These are phyloP conservation scores for Drosophila fulvimacula DNA, from an alignment of 2,888 invertebrate species.

Conservation along the genomic window DNA sequence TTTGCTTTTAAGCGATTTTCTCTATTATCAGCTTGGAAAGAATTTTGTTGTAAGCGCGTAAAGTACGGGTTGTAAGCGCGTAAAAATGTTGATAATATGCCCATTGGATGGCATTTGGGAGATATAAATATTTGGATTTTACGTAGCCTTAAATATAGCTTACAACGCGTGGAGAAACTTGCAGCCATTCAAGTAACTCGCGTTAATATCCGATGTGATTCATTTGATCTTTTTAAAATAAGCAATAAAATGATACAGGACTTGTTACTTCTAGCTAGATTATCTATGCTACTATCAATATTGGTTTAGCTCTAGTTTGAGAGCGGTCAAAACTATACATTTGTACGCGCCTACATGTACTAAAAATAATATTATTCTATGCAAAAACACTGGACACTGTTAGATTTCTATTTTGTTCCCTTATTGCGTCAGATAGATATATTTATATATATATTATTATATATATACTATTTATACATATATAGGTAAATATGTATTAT, in stretches of 20 bases:
- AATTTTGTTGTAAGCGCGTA: too few relatives aligned
- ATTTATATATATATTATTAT: constrained; percentile 40
- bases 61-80: constrained; percentile 32
- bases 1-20: constrained; percentile 51
- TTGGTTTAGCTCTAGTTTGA: neutral
- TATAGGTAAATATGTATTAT: constrained; percentile 13
- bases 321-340: neutral
- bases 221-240: constrained; percentile 35
- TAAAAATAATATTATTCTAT: constrained; percentile 2
- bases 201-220: constrained; percentile 65
- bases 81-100: constrained; percentile 43
- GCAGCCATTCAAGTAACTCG: constrained; percentile 85
- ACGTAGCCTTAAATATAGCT: constrained; percentile 41
- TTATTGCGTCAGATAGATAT: constrained; percentile 78
- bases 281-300: neutral
- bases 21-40: too few relatives aligned
- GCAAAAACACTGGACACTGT: constrained; percentile 20
- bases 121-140: constrained; percentile 62
- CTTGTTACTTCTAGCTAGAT: neutral
- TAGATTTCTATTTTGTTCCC: constrained; percentile 66
- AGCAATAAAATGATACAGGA: neutral
- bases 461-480: constrained; percentile 59
- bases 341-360: constrained; percentile 45
- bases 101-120: constrained; percentile 17
- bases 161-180: constrained; percentile 79